Evolutionary conservation across 2,113 vertebrate genomes (phyloP), one percentile per base, ranked within the genome.

Genomic region (Cochlearius cochlearius): DNA sequence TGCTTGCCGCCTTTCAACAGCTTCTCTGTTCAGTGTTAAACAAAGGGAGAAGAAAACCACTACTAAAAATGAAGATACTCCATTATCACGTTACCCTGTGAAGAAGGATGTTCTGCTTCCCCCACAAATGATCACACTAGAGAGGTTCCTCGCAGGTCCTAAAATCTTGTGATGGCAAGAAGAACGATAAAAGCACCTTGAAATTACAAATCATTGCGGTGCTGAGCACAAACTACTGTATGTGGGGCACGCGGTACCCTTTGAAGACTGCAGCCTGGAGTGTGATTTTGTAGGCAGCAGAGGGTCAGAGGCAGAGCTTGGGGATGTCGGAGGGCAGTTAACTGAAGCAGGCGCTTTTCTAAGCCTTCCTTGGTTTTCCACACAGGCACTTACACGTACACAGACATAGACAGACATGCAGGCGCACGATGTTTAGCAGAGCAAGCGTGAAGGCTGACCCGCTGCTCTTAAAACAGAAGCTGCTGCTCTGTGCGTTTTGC

Each of bases 351-450:
- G 34, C 56, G 62, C 14, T 53, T 52, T 45, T 25, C 80, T 71
- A 62, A 62, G 47, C 23, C 38, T 71, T 73, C 59, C 27, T 80
- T 75, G 11, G 9, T 64, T 75, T 92, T 72, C 52, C 17, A 3
- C 55, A 17, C 6, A 23, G n/a, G 16, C 4, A 3, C 27, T 74
- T 67, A 7, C 8, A 15, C 0, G 1, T 25, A 18, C 38, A 11
- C 8, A 55, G 59, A 23, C 43, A 4, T 15, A 49, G 36, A 20
- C 59, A 14, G 12, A 20, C 10, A 2, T 29, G 19, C 19, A 45
- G 55, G 12, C 0, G 4, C 25, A 18, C 0, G 0, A 1, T 36
- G 13, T 63, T 69, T 45, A 56, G 29, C 66, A 67, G 29, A 5
- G 5, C 0, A 4, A 82, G n/a, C 38, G 1, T 6, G 25, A 34